Evolutionary conservation across 2,888 invertebrate genomes (phyloP).

Genomic region (Lithophane semibrunnea): DNA sequence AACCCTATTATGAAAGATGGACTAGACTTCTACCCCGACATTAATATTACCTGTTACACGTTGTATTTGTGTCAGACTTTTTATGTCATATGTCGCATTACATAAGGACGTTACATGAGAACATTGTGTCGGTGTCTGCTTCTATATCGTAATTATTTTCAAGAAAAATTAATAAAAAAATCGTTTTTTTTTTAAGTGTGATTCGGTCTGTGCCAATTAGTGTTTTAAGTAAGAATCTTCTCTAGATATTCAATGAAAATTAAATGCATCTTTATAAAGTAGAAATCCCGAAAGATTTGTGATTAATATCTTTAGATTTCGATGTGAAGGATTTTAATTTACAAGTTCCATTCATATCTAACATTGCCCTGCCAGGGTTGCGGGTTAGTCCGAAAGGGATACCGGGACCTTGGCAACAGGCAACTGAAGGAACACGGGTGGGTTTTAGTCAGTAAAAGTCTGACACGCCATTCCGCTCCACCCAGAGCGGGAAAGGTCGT

Average conservation of each 20-base stretch:
- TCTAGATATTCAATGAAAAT: neutral
- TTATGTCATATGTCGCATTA: constrained; percentile 29
- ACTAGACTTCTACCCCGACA: constrained; percentile 10
- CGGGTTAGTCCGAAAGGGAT: too few relatives aligned
- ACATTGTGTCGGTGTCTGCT: neutral
- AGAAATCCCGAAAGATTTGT: too few relatives aligned
- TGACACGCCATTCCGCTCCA: too few relatives aligned
- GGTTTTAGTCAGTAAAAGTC: too few relatives aligned
- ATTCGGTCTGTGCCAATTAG: neutral
- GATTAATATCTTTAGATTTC: neutral
- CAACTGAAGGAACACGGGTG: too few relatives aligned
- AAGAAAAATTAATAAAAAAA: too few relatives aligned
- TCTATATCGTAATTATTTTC: constrained; percentile 2
- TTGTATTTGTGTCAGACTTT: constrained; percentile 26
- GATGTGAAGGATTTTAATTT: neutral
- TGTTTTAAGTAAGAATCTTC: neutral
- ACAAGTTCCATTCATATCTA: too few relatives aligned
- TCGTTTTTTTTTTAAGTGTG: too few relatives aligned
- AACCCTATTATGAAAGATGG: constrained; percentile 37
- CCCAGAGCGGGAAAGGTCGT: too few relatives aligned
- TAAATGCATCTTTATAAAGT: neutral
- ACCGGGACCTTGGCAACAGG: too few relatives aligned
- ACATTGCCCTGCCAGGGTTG: too few relatives aligned
- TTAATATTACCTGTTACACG: constrained; percentile 35
- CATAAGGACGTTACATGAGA: neutral